Base-by-base conservation (phyloP, 1,140 invertebrate species). In the Drosophila funebris region DNA sequence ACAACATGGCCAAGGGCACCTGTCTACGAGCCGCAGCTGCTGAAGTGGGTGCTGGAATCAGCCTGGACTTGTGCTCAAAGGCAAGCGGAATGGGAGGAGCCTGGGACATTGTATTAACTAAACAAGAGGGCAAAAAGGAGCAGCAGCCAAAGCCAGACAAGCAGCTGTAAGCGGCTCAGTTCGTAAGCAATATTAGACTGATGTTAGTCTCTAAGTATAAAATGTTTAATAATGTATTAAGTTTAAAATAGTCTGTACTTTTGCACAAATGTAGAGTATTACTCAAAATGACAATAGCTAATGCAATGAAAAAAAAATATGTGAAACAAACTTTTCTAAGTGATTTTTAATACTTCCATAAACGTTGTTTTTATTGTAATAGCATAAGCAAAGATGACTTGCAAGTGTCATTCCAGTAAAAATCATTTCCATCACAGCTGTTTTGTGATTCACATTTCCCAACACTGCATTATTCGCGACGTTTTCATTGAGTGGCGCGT, bases 1-100 rank as follows among this genome's bases (percentile, higher is more conserved):
- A 98, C 90, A 98, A 97, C 84, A 93, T 96, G 76, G 97, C 97
- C 13, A 94, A 96, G 29, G 97, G 97, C 1, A 96, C 96, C 37
- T 98, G 97, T 88, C 90, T 98, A 11, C 94, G 95, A 14, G 95
- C 93, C 0, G 81, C 93, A 3, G 91, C 93, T 0, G 91, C 92
- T 3, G 84, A 90, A 39, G 91, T 93, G 4, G 93, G 93, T 8
- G 93, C 95, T 16, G 92, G 93, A 3, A 76, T 97, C 3, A 85
- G 93, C 7, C 95, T 97, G 94, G 94, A 95, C 43, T 92, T 97
- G 27, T 97, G 96, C 81, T 94, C 94, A 22, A 95, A 94, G 77
- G 76, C 93, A 5, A 92, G 92, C 3, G 92, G 92, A 0, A 94
- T 94, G 73, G 76, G 83, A 4, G 79, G 84, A 4, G 94, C 94